A percentile compares a stretch with the other conserved stretches of the same genome.
Evolutionary conservation across 2,113 vertebrate species (phyloP).

Genomic region (Pelobates fuscus): DNA sequence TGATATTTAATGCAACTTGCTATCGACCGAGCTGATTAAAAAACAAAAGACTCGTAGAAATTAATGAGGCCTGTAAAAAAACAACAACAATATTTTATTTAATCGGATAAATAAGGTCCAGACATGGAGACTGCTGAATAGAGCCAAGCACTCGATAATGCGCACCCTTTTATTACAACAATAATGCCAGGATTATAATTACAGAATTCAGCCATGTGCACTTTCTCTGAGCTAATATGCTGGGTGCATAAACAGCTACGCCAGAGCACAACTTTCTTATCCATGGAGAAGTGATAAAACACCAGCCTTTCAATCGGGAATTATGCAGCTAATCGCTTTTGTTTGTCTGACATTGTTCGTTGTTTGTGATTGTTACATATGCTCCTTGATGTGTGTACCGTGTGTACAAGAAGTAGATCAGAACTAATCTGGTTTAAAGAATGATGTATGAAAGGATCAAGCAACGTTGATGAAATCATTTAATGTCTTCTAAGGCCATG

Average conservation of each 20-base stretch:
- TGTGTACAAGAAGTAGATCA: not conserved
- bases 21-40: too few species aligned
- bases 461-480: not conserved
- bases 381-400: not conserved
- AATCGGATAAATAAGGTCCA: conserved; percentile 53
- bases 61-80: conserved; percentile 58
- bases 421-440: not conserved
- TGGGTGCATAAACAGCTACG: conserved; percentile 28
- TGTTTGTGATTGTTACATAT: conserved; percentile 10
- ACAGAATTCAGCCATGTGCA: conserved; percentile 56
- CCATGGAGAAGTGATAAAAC: not conserved
- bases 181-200: conserved; percentile 62
- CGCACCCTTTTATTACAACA: conserved; percentile 59
- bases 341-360: not conserved
- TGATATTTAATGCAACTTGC: conserved; percentile 53
- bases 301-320: not conserved
- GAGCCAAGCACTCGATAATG: conserved; percentile 54
- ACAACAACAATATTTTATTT: conserved; percentile 59
- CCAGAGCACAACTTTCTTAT: conserved; percentile 51
- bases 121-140: conserved; percentile 62
- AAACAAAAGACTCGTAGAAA: conserved; percentile 44
- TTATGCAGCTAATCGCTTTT: not conserved
- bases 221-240: conserved; percentile 40
- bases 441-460: conserved; percentile 28
- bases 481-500: not conserved